A percentile compares a stretch with the other conserved stretches of the same genome.
Evolutionary conservation across 1,140 invertebrate species (phyloP).

Genomic region (Thereuonema tuberculata): DNA sequence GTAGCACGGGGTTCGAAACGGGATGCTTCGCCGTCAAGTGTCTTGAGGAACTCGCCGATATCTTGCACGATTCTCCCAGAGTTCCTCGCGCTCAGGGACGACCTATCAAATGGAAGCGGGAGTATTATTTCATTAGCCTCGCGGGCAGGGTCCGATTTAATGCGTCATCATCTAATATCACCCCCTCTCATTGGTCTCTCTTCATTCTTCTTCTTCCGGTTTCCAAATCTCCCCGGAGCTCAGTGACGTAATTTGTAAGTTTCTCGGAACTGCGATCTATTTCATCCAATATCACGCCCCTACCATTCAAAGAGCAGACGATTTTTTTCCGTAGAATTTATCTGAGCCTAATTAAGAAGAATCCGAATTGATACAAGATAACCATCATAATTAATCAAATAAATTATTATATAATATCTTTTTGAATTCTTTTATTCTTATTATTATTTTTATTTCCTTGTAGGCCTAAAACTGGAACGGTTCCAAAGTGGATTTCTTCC

Average conservation of each 20-base stretch:
- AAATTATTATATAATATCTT: no score
- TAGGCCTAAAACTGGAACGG: no score
- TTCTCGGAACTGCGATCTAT: neutral
- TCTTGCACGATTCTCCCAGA: neutral
- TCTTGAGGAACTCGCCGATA: neutral
- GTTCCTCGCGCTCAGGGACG: neutral
- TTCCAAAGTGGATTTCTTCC: no score
- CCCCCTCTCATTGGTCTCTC: no score
- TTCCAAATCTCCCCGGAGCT: neutral
- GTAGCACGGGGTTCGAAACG: neutral
- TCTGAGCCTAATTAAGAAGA: no score
- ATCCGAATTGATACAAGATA: no score
- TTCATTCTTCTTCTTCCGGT: neutral
- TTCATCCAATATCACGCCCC: neutral
- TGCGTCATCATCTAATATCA: neutral
- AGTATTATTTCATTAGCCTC: constrained; percentile 11
- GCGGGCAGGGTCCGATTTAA: neutral
- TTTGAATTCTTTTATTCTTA: no score
- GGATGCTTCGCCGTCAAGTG: neutral
- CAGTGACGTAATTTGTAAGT: neutral
- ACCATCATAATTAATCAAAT: no score
- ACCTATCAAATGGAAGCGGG: constrained; percentile 9
- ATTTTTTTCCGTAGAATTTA: no score
- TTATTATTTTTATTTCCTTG: no score
- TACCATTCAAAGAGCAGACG: no score